A percentile compares a stretch with the other conserved stretches of the same genome.
phyloP scores from a whole-genome alignment of 2,888 invertebrate species.

The Myopa testacea region DNA sequence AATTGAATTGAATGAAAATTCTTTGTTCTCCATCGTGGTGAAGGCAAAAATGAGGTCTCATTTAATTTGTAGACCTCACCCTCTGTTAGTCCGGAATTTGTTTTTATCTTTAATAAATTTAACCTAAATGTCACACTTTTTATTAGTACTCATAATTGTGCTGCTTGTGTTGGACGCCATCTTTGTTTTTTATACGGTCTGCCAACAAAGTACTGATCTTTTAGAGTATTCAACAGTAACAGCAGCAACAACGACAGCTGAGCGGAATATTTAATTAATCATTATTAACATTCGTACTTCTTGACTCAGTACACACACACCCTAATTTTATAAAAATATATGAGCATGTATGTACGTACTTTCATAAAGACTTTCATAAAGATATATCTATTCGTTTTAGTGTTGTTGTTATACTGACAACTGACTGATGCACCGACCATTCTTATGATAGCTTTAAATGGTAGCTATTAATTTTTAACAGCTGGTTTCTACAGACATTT shows the following conservation, averaged over 20 bases:
- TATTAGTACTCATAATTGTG: constrained; percentile 25
- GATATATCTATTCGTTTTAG: neutral
- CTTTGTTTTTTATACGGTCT: neutral
- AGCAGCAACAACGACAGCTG: constrained; percentile 10
- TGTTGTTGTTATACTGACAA: neutral
- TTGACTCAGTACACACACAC: constrained; percentile 21
- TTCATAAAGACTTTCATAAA: neutral
- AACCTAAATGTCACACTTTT: constrained; percentile 32
- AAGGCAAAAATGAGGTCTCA: too few species aligned
- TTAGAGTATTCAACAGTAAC: constrained; percentile 13
- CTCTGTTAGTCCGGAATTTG: too few species aligned
- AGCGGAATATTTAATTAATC: constrained; percentile 37
- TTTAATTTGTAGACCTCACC: too few species aligned
- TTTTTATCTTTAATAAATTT: constrained; percentile 21
- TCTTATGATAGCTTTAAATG: neutral
- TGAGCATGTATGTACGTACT: neutral
- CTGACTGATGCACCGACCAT: neutral
- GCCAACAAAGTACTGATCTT: constrained; percentile 18
- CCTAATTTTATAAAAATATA: constrained; percentile 2
- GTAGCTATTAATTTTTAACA: constrained; percentile 15
- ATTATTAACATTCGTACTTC: constrained; percentile 20
- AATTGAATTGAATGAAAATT: too few species aligned
- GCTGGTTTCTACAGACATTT: constrained; percentile 17
- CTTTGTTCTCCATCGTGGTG: too few species aligned
- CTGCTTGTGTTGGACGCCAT: neutral